Percentiles rank a stretch among this genome's conserved stretches.
Evolutionary conservation across 2,113 vertebrate species (phyloP).

Genomic region (Phasianus colchicus): DNA sequence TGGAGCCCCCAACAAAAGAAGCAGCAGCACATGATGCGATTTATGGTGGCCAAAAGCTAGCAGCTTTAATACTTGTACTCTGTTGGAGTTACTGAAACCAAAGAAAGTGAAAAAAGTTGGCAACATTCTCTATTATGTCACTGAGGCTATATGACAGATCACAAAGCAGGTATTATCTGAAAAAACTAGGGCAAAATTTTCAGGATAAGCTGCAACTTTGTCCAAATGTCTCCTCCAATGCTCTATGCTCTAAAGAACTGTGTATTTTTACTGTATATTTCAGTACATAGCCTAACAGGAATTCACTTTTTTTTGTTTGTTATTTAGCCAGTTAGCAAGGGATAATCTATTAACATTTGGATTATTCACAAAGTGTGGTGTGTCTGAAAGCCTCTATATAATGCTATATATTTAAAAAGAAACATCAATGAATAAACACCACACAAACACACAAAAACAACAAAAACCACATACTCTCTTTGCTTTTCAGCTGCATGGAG

Average conservation of each 20-base stretch:
- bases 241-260: not conserved
- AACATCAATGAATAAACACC: not conserved
- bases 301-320: not conserved
- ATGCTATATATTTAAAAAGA: not conserved
- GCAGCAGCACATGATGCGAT: not conserved
- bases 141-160: no score
- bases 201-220: not conserved
- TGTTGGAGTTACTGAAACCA: not conserved
- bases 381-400: not conserved
- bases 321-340: not conserved
- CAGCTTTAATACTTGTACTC: not conserved
- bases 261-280: not conserved
- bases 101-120: not conserved
- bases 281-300: not conserved
- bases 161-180: not conserved
- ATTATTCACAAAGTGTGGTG: not conserved
- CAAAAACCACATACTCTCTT: not conserved
- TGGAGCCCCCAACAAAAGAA: no score
- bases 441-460: not conserved
- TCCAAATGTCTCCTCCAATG: not conserved
- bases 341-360: not conserved
- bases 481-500: not conserved
- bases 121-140: rapidly evolving
- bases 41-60: not conserved
- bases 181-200: not conserved